Evolutionary conservation across 1,140 invertebrate species (phyloP), one percentile per base, ranked within the genome.

Genomic region (Patella vulgata): DNA sequence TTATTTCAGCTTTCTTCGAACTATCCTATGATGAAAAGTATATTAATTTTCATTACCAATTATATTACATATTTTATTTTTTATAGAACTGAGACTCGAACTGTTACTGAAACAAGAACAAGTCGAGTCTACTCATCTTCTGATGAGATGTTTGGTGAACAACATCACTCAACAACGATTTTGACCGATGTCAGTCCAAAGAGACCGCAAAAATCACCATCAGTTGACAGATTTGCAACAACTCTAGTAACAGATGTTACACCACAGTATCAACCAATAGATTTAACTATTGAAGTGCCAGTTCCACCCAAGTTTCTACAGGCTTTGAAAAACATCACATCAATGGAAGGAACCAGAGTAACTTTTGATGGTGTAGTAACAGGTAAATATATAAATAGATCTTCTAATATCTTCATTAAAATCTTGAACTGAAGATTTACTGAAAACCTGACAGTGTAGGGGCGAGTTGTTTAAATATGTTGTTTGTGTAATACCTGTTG

Each of bases 341-440:
- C 80, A 21, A 71, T 77, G 68, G 78, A 83, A 63, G 83, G 83
- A 42, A 74, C 78, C 14, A 94, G 91, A 57, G 95, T 95, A 53
- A 94, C 97, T 86, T 96, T 99, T 79, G 96, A 99, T 84, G 95
- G 94, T 65, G 89, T 96, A 53, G 88, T 98, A 21, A 94, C 97
- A 63, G 96, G 80, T 82, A 53, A 59, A 66, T 59, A 17, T 27
- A 23, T 42, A 2, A 2, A 17, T 56, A 30, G n/a, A n/a, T n/a
- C n/a, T n/a, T n/a, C n/a, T n/a, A n/a, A n/a, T n/a, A n/a, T n/a
- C n/a, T n/a, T n/a, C n/a, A n/a, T n/a, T n/a, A n/a, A n/a, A n/a
- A n/a, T n/a, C n/a, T n/a, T n/a, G n/a, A n/a, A n/a, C n/a, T n/a
- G n/a, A n/a, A n/a, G n/a, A n/a, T n/a, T n/a, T n/a, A n/a, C n/a